Evolutionary conservation across 2,113 vertebrate genomes (phyloP).

Genomic region (Platysteira castanea): DNA sequence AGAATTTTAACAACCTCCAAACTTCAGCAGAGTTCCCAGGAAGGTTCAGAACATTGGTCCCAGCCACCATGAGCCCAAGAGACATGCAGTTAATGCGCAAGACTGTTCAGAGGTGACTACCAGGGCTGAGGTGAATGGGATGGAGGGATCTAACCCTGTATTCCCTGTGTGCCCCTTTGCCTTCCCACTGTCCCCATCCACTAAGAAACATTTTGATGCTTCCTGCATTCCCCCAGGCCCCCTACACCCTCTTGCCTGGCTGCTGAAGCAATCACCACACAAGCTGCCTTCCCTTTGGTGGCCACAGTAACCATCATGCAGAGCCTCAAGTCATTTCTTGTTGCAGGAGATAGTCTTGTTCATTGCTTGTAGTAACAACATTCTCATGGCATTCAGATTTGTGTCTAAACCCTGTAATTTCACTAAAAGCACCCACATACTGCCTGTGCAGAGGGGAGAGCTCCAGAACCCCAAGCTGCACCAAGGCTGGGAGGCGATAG

Average conservation of each 20-base stretch:
- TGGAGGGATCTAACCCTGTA: not conserved
- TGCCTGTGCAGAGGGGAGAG: not conserved
- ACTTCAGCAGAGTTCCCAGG: not conserved
- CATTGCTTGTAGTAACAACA: not conserved
- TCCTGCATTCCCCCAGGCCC: not conserved
- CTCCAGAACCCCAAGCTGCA: rapidly evolving
- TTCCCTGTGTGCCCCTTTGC: not conserved
- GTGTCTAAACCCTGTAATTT: not conserved
- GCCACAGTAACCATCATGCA: not conserved
- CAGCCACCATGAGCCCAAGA: not conserved
- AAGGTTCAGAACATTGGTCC: not conserved
- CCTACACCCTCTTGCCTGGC: not conserved
- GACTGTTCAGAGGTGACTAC: not conserved
- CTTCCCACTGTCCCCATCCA: not conserved
- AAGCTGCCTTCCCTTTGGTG: not conserved
- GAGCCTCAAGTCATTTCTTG: not conserved
- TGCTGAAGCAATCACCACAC: not conserved
- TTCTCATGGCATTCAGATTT: not conserved
- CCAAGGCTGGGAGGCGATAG: not conserved
- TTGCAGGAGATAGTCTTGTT: not conserved
- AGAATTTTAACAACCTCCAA: not conserved
- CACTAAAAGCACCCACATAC: not conserved
- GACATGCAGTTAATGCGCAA: not conserved
- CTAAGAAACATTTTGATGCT: not conserved
- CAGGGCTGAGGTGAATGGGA: rapidly evolving